These are phyloP conservation scores for Chironomus tentans DNA, from an alignment of 2,888 invertebrate genomes.

Conservation along the genomic window DNA sequence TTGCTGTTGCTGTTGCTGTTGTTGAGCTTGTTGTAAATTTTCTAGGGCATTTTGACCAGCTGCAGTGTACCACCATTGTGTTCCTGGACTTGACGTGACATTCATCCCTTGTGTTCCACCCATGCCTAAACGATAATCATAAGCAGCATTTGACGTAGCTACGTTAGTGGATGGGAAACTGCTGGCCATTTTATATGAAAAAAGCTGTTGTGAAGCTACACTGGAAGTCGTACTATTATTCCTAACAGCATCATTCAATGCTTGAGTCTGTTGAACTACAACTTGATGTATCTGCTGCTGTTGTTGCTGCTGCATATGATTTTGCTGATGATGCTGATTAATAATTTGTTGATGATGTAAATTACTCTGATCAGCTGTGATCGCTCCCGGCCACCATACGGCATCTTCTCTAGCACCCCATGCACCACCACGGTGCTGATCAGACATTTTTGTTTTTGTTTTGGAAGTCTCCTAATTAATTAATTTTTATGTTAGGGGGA, in stretches of 20 bases:
- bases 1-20: conserved; percentile 45
- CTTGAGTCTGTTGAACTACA: conserved; percentile 34
- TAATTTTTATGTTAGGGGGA: conserved; percentile 3
- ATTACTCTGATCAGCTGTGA: conserved; percentile 44
- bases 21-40: conserved; percentile 51
- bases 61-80: conserved; percentile 71
- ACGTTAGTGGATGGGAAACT: conserved; percentile 64
- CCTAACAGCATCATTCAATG: conserved; percentile 43
- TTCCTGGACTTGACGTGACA: conserved; percentile 43
- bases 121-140: conserved; percentile 65
- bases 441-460: conserved; percentile 45
- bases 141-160: conserved; percentile 53
- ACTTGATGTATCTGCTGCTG: conserved; percentile 30
- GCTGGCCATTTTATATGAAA: conserved; percentile 79
- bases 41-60: conserved; percentile 47
- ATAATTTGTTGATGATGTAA: conserved; percentile 45
- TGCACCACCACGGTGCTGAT: conserved; percentile 50
- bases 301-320: conserved; percentile 43
- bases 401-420: conserved; percentile 55
- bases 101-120: conserved; percentile 34
- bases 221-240: conserved; percentile 51
- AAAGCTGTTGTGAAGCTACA: conserved; percentile 61
- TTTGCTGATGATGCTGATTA: conserved; percentile 47
- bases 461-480: neutral
- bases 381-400: conserved; percentile 50